phyloP scores from a whole-genome alignment of 2,888 invertebrate species.

The Dusona sp. region DNA sequence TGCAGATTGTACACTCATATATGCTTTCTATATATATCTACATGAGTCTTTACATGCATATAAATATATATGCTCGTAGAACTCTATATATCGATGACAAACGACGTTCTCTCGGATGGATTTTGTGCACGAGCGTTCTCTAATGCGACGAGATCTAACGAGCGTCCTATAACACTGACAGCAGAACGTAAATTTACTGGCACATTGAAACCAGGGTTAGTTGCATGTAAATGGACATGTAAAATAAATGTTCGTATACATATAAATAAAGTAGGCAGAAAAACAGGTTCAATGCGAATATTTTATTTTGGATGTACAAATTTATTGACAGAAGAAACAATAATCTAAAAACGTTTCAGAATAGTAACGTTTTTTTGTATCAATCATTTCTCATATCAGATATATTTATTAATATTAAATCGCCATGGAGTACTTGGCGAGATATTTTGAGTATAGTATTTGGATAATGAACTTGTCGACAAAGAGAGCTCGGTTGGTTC shows the following conservation, averaged over 20 bases:
- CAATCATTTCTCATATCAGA: background rate
- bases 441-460: background rate
- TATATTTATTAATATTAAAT: background rate
- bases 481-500: background rate
- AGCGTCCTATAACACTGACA: conserved; percentile 42
- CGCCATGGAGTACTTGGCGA: background rate
- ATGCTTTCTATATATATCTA: background rate
- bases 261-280: background rate
- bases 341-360: background rate
- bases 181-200: conserved; percentile 31
- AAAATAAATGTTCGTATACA: background rate
- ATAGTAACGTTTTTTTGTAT: background rate
- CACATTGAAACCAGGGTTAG: background rate
- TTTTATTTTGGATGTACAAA: background rate
- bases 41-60: background rate
- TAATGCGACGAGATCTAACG: conserved; percentile 36
- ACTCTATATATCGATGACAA: conserved; percentile 35
- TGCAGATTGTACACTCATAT: conserved; percentile 1
- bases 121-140: conserved; percentile 25
- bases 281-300: background rate
- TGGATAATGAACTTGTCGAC: conserved; percentile 11
- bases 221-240: background rate
- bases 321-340: background rate
- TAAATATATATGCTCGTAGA: conserved; percentile 10
- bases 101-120: conserved; percentile 45